Percentiles rank a stretch among this genome's conserved stretches.
Evolutionary conservation across 1,140 invertebrate genomes (phyloP).

Genomic region (Philotrypesis tridentata): DNA sequence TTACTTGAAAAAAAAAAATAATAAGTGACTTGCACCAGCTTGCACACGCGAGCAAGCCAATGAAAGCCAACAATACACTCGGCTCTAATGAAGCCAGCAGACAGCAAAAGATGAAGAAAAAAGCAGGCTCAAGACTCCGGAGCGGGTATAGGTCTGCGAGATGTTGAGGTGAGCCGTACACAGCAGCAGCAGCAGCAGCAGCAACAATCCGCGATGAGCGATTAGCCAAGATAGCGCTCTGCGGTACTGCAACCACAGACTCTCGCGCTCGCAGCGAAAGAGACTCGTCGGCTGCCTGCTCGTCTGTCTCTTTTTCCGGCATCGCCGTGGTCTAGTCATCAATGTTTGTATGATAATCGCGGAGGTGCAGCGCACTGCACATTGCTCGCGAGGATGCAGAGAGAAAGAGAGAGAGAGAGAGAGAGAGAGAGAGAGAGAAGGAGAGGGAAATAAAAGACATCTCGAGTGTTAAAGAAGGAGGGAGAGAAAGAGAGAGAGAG

Average conservation of each 20-base stretch:
- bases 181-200: slow-evolving; percentile 50
- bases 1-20: no score
- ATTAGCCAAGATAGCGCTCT: slow-evolving; percentile 67
- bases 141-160: not conserved
- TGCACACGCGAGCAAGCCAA: no score
- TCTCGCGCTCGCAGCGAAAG: slow-evolving; percentile 47
- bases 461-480: slow-evolving; percentile 22
- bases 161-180: not conserved
- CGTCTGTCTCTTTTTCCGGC: slow-evolving; percentile 64
- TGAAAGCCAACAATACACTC: not conserved
- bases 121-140: not conserved
- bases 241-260: slow-evolving; percentile 58
- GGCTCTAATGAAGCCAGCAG: not conserved
- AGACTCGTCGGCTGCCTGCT: not conserved
- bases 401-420: slow-evolving; percentile 19
- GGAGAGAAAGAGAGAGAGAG: slow-evolving; percentile 40
- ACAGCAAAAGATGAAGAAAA: not conserved
- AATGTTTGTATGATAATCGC: slow-evolving; percentile 73
- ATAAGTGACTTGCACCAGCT: no score
- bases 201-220: slow-evolving; percentile 47
- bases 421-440: slow-evolving; percentile 46
- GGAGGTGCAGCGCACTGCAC: slow-evolving; percentile 63
- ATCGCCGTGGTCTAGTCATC: slow-evolving; percentile 65
- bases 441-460: slow-evolving; percentile 26
- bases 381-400: slow-evolving; percentile 30